These are phyloP conservation scores for Drosophila mettleri DNA, from an alignment of 2,888 invertebrate genomes.

Conservation along the genomic window DNA sequence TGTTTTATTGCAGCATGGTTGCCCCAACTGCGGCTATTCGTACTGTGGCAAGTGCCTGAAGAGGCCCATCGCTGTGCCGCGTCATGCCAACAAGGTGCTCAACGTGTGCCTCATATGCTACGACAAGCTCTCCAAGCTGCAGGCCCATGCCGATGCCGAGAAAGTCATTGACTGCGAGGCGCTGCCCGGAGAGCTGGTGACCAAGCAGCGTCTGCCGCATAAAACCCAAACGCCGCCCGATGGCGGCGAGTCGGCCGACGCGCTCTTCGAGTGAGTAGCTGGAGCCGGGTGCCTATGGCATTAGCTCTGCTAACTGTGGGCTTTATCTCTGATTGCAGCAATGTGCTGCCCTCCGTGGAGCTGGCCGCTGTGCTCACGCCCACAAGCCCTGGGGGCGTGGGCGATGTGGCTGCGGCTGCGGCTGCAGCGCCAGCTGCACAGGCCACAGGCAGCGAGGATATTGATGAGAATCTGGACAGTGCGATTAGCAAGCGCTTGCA, in stretches of 20 bases:
- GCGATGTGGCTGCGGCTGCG: slow-evolving; percentile 6
- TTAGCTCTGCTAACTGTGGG: not conserved
- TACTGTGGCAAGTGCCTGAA: slow-evolving; percentile 93
- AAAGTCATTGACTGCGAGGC: slow-evolving; percentile 75
- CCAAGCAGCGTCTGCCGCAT: slow-evolving; percentile 45
- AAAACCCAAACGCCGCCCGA: slow-evolving; percentile 44
- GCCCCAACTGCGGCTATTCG: slow-evolving; percentile 93
- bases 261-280: slow-evolving; percentile 56
- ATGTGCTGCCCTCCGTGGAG: slow-evolving; percentile 65
- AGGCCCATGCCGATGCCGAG: slow-evolving; percentile 64
- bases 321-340: slow-evolving; percentile 46
- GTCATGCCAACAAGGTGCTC: slow-evolving; percentile 87
- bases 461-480: slow-evolving; percentile 84
- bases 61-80: slow-evolving; percentile 89
- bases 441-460: slow-evolving; percentile 62
- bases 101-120: slow-evolving; percentile 88
- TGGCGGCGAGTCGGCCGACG: slow-evolving; percentile 44
- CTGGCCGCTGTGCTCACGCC: slow-evolving; percentile 80
- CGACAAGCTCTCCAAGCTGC: slow-evolving; percentile 80
- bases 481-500: slow-evolving; percentile 89
- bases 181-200: slow-evolving; percentile 86
- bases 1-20: slow-evolving; percentile 88
- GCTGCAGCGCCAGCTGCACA: too few relatives aligned
- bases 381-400: slow-evolving; percentile 7
- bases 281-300: not conserved